Evolutionary conservation across 2,113 vertebrate species (phyloP), one percentile per base, ranked within the genome.

Genomic region (Scolopax mira): DNA sequence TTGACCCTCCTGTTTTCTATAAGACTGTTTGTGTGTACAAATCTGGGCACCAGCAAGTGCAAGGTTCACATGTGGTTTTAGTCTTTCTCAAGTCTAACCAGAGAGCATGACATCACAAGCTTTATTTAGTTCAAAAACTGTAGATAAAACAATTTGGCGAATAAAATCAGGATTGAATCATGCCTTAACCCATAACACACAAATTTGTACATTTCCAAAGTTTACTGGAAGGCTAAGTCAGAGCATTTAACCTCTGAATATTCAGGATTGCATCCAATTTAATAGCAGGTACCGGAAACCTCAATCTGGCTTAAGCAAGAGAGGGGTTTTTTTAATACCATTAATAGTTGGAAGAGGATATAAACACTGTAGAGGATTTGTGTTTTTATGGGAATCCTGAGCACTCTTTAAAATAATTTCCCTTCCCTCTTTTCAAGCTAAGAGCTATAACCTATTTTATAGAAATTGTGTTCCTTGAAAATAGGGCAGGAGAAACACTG

Each of bases 381-480:
- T 37, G 46, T 70, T 94, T 88, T 83, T 39, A 60, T 28, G 41
- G 48, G 79, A 93, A 92, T 83, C 72, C 52, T 71, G 61, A 92
- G 51, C 79, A 86, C 85, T 94, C 83, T 94, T 87, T 74, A 74
- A 95, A 97, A 96, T 86, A 5, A 91, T 67, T 88, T 93, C 58
- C 30, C 49, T 85, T 85, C 41, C 62, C n/a, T 58, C n/a, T 89
- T 91, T 81, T 81, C 28, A 74, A 86, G 66, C 41, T 71, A 61
- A 87, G 25, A 60, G 25, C 31, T 94, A 62, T 70, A 73, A 37
- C 81, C 23, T 49, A 16, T 46, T 80, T 86, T 77, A 97, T 18
- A 61, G 27, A 94, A 91, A 88, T 71, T 60, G 7, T 64, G 11
- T 67, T 79, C 91, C 66, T 85, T 82, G 55, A 89, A 95, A 94